Percentiles rank a stretch among this genome's conserved stretches.
Conservation (phyloP, 2,113 vertebrate species). For the Parus major region DNA sequence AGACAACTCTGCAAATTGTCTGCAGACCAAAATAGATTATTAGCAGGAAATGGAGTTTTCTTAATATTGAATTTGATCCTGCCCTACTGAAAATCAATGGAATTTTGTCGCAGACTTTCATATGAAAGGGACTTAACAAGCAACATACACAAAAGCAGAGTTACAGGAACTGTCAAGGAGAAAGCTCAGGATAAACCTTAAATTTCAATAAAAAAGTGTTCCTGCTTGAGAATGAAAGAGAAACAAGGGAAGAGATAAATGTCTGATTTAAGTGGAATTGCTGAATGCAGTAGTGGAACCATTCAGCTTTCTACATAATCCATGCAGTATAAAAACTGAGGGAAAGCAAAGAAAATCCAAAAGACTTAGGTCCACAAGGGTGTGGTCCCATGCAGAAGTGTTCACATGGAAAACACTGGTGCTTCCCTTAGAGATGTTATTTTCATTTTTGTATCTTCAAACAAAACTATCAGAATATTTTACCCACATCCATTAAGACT, state of each 20-base stretch:
- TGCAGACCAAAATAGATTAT: conserved; percentile 50
- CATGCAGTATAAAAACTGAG: neutral
- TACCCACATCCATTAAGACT: neutral
- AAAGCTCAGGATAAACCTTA: neutral
- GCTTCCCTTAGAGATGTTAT: neutral
- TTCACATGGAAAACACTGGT: neutral
- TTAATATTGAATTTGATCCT: conserved; percentile 16
- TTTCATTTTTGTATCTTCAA: neutral
- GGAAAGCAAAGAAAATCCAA: neutral
- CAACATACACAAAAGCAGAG: neutral
- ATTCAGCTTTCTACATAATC: neutral
- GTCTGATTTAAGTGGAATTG: neutral
- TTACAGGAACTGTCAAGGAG: neutral
- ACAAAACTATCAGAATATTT: conserved; percentile 31
- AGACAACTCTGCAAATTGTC: conserved; percentile 36
- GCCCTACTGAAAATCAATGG: conserved; percentile 5
- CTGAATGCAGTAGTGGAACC: neutral
- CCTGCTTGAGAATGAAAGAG: neutral
- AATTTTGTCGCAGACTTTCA: neutral
- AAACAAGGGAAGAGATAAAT: neutral
- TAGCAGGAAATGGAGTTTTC: conserved; percentile 53
- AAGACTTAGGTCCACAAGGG: neutral
- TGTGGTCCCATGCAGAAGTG: neutral
- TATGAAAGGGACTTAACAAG: neutral
- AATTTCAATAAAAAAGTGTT: neutral